These are phyloP conservation scores for Euclidia mi DNA, from an alignment of 2,888 invertebrate species.

Conservation along the genomic window DNA sequence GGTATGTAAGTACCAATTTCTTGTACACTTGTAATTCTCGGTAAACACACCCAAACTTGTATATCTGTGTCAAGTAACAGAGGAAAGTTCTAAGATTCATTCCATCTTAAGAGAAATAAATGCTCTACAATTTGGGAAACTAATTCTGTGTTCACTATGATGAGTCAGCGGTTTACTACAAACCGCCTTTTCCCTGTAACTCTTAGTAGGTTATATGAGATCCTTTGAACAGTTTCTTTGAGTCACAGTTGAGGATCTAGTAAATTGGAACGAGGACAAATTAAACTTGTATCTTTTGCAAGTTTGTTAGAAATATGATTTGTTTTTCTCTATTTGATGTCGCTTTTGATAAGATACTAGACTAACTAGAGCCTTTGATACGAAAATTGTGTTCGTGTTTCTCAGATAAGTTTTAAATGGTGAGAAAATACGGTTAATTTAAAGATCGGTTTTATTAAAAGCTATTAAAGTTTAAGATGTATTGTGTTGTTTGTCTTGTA, in stretches of 20 bases:
- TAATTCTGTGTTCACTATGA: conserved; percentile 13
- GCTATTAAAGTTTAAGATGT: too few relatives aligned
- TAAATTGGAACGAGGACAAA: conserved; percentile 23
- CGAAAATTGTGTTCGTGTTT: too few relatives aligned
- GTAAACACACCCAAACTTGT: not conserved
- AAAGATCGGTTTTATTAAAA: too few relatives aligned
- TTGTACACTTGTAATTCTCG: not conserved
- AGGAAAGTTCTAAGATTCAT: not conserved
- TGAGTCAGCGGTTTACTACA: conserved; percentile 34
- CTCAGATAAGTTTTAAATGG: too few relatives aligned
- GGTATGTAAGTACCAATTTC: not conserved
- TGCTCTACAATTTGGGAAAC: conserved; percentile 26
- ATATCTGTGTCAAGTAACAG: not conserved
- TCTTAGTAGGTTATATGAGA: conserved; percentile 35
- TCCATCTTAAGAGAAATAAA: conserved; percentile 1
- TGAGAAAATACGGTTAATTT: too few relatives aligned
- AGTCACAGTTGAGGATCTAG: conserved; percentile 4
- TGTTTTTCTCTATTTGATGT: not conserved
- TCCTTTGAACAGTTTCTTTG: conserved; percentile 18
- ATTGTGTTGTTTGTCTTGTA: too few relatives aligned
- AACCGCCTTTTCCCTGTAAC: conserved; percentile 46
- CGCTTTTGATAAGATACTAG: too few relatives aligned
- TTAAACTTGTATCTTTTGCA: conserved; percentile 11
- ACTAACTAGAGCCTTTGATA: too few relatives aligned
- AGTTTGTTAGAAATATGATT: conserved; percentile 5